These are phyloP conservation scores for Lasaia peninsularis DNA, from an alignment of 1,140 invertebrate species.

Conservation along the genomic window DNA sequence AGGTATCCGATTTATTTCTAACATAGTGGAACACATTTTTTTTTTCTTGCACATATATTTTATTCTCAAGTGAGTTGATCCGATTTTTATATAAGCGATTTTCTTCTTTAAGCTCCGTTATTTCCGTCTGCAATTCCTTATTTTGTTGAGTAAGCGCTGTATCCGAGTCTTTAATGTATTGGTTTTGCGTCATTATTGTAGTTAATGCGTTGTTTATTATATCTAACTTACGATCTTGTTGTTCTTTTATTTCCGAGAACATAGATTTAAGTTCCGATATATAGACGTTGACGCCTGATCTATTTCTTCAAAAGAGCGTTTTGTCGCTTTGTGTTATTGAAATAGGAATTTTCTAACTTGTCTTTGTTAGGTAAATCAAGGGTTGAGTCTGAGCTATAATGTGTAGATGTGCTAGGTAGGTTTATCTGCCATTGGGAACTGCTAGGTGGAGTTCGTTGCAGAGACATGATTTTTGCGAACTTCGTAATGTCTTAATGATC, in stretches of 20 bases:
- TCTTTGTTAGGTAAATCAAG: neutral
- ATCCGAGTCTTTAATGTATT: slow-evolving; percentile 7
- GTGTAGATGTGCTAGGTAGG: neutral
- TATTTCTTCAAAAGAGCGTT: slow-evolving; percentile 3
- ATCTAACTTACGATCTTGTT: slow-evolving; percentile 10
- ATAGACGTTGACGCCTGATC: neutral
- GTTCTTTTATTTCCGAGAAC: slow-evolving; percentile 3
- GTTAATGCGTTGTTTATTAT: slow-evolving; percentile 3
- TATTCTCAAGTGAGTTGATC: neutral
- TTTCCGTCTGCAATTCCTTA: slow-evolving; percentile 1
- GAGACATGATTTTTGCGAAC: neutral
- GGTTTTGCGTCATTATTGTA: slow-evolving; percentile 10
- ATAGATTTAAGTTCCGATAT: slow-evolving; percentile 1
- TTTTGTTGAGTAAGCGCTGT: neutral
- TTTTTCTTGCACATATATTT: neutral
- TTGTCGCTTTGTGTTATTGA: slow-evolving; percentile 9
- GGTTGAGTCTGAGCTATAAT: neutral
- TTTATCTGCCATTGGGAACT: neutral
- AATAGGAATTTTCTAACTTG: neutral
- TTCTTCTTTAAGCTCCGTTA: slow-evolving; percentile 12
- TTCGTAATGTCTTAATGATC: neutral
- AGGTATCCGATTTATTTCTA: neutral
- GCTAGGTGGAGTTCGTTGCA: slow-evolving; percentile 8
- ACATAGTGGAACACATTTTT: neutral
- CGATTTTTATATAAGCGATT: neutral